Percentiles rank a stretch among this genome's conserved stretches.
phyloP scores from a whole-genome alignment of 2,888 invertebrate genomes.

The Pycnomerus fuliginosus region DNA sequence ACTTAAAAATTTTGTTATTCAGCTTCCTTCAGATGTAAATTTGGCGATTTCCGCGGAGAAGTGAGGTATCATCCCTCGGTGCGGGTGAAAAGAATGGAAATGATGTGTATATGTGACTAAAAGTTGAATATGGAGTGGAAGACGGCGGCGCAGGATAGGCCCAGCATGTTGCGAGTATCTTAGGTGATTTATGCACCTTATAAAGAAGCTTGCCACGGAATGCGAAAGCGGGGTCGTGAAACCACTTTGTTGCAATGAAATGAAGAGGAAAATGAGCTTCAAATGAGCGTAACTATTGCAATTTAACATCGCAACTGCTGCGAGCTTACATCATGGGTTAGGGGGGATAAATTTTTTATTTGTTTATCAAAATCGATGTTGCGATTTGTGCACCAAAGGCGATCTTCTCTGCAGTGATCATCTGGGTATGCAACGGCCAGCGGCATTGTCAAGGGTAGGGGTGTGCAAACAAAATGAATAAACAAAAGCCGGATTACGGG shows the following conservation, averaged over 20 bases:
- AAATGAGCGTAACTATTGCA: constrained; percentile 49
- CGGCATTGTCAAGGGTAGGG: constrained; percentile 29
- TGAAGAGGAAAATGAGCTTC: constrained; percentile 52
- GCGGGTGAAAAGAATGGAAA: constrained; percentile 17
- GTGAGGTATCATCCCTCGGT: too few relatives aligned
- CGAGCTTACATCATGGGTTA: constrained; percentile 23
- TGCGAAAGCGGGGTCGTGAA: constrained; percentile 46
- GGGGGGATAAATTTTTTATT: too few relatives aligned
- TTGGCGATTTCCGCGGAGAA: constrained; percentile 1
- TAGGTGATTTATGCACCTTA: constrained; percentile 51
- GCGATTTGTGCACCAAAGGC: too few relatives aligned
- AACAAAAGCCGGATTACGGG: constrained; percentile 48
- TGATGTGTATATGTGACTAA: constrained; percentile 20
- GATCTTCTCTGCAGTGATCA: constrained; percentile 6
- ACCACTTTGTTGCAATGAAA: constrained; percentile 52
- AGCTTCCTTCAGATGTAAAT: neutral
- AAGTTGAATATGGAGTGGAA: constrained; percentile 12
- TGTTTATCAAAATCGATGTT: too few relatives aligned
- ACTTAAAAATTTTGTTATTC: too few relatives aligned
- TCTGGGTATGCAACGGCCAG: constrained; percentile 21
- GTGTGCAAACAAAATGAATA: constrained; percentile 49
- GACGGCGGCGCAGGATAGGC: constrained; percentile 12
- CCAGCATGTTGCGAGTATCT: constrained; percentile 24
- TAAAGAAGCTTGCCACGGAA: constrained; percentile 50
- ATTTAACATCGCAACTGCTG: constrained; percentile 42